A percentile compares a stretch with the other conserved stretches of the same genome.
Evolutionary conservation across 1,140 invertebrate species (phyloP).

Genomic region (Epicauta chinensis): DNA sequence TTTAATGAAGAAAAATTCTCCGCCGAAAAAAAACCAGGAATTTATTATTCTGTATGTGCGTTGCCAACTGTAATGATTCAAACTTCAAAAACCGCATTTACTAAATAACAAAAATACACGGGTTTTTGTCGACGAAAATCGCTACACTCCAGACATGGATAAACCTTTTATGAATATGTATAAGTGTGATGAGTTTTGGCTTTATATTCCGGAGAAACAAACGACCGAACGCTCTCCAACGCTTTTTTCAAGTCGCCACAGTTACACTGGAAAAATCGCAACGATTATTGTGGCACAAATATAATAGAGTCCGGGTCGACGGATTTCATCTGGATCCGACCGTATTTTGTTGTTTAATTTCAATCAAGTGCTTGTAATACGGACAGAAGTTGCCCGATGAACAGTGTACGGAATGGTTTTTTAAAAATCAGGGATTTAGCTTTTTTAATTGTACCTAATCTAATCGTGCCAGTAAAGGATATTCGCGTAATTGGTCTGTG

Average conservation of each 20-base stretch:
- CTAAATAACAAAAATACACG: no score
- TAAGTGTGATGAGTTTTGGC: conserved; percentile 14
- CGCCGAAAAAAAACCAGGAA: background rate
- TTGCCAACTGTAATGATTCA: no score
- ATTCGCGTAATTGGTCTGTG: conserved; percentile 28
- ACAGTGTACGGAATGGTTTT: conserved; percentile 18
- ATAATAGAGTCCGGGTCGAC: no score
- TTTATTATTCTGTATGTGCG: background rate
- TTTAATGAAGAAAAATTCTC: no score
- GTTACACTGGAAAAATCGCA: conserved; percentile 12
- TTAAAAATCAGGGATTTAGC: conserved; percentile 30
- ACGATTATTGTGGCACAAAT: no score
- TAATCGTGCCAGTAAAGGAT: conserved; percentile 30
- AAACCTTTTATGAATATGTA: conserved; percentile 22
- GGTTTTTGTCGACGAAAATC: conserved; percentile 5
- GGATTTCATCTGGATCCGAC: no score
- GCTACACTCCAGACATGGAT: conserved; percentile 15
- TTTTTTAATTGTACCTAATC: conserved; percentile 31
- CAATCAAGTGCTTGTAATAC: no score
- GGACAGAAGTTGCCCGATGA: no score
- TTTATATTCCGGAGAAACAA: conserved; percentile 9
- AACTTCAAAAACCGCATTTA: no score
- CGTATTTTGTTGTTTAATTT: no score
- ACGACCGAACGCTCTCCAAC: conserved; percentile 13
- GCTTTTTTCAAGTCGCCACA: conserved; percentile 5